Evolutionary conservation across 2,888 invertebrate genomes (phyloP).

Genomic region (Amphipyra tragopoginis): DNA sequence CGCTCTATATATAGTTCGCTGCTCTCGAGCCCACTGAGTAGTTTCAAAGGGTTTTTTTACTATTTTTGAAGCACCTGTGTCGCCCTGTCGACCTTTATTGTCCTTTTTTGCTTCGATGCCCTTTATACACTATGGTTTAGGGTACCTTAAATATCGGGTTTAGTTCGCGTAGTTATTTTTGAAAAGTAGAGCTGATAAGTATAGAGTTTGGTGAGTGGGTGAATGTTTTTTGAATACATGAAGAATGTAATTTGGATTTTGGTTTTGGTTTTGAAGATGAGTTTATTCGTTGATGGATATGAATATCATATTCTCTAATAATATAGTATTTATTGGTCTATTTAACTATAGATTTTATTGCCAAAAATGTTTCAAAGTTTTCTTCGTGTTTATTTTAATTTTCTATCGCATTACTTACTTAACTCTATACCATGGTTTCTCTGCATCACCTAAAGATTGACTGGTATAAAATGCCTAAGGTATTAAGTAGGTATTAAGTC

Average conservation of each 20-base stretch:
- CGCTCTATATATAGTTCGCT: conserved; percentile 41
- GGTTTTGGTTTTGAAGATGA: too few species aligned
- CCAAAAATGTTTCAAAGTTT: too few species aligned
- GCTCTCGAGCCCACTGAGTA: conserved; percentile 70
- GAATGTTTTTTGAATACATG: background rate
- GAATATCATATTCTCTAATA: too few species aligned
- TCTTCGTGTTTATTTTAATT: too few species aligned
- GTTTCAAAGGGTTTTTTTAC: conserved; percentile 78
- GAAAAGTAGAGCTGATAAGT: conserved; percentile 1
- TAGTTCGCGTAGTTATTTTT: conserved; percentile 29
- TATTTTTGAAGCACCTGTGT: conserved; percentile 80
- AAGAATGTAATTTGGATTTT: background rate
- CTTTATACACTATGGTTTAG: conserved; percentile 56
- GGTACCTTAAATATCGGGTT: conserved; percentile 47
- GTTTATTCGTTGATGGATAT: too few species aligned
- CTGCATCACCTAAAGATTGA: too few species aligned
- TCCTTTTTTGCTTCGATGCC: conserved; percentile 61
- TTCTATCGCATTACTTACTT: too few species aligned
- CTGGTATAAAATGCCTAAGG: too few species aligned
- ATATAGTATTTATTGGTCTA: too few species aligned
- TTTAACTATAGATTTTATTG: too few species aligned
- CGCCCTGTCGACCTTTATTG: conserved; percentile 64
- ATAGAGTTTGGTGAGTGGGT: background rate
- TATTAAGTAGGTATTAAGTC: too few species aligned
- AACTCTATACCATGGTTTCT: too few species aligned